Percentiles rank a stretch among this genome's conserved stretches.
Conservation (phyloP, 2,888 invertebrate species). For the Lasioglossum pauxillum region DNA sequence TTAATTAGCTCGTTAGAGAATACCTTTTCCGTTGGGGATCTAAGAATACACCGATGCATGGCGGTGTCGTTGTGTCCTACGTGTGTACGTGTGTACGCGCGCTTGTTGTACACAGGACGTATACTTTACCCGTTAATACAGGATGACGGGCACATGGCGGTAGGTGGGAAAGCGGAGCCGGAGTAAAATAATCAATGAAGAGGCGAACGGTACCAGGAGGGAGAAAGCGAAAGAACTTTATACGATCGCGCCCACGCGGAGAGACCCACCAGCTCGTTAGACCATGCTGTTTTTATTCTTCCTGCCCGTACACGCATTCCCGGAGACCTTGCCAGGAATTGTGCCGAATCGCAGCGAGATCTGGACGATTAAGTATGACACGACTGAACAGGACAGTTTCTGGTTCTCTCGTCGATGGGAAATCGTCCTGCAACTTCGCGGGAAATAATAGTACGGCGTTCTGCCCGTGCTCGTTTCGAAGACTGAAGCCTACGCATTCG, state of each 20-base stretch:
- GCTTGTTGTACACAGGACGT: conserved; percentile 21
- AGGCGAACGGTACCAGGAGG: conserved; percentile 58
- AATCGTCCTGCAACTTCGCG: background rate
- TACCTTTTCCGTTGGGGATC: conserved; percentile 25
- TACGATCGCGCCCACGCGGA: conserved; percentile 67
- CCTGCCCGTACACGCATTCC: conserved; percentile 25
- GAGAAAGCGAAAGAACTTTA: conserved; percentile 56
- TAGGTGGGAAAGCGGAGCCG: conserved; percentile 63
- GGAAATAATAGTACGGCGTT: background rate
- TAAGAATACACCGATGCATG: conserved; percentile 29
- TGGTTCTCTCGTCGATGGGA: background rate
- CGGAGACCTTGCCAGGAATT: conserved; percentile 57
- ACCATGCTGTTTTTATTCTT: conserved; percentile 57
- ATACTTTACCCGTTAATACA: conserved; percentile 45
- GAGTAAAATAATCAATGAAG: conserved; percentile 75
- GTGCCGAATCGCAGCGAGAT: conserved; percentile 38
- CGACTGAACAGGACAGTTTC: background rate
- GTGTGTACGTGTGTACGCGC: background rate
- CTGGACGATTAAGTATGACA: background rate
- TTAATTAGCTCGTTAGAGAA: conserved; percentile 36
- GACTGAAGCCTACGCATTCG: background rate
- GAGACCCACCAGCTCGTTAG: conserved; percentile 52
- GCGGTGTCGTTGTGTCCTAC: background rate
- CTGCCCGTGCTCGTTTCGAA: background rate
- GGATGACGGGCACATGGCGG: conserved; percentile 39